Percentiles rank a stretch among this genome's conserved stretches.
These are phyloP conservation scores for Emys orbicularis DNA, from an alignment of 2,797 vertebrate species.

Conservation along the genomic window DNA sequence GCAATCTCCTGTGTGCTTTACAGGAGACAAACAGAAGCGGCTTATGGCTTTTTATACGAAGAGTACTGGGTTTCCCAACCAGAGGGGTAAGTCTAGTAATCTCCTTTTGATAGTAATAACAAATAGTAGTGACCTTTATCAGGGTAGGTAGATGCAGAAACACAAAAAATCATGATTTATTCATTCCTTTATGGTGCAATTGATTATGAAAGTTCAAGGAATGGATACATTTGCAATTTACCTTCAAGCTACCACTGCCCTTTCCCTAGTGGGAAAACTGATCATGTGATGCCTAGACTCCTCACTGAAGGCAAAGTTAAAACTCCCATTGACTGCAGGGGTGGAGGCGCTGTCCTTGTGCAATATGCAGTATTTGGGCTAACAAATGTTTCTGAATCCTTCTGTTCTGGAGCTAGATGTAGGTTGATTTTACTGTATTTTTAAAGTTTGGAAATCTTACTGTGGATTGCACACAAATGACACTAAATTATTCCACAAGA, in stretches of 20 bases:
- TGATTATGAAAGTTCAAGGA: background rate
- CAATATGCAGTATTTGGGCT: background rate
- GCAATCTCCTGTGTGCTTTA: accelerated
- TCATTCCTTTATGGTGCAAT: background rate
- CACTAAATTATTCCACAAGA: background rate
- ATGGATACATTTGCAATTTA: background rate
- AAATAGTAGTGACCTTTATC: accelerated
- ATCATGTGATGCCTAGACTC: background rate
- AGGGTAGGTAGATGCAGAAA: background rate
- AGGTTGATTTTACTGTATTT: background rate
- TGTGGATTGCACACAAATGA: background rate
- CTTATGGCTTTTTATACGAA: background rate
- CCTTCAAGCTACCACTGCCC: background rate
- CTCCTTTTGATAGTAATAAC: background rate
- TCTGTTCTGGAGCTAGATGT: background rate
- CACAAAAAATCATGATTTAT: background rate
- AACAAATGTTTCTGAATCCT: background rate
- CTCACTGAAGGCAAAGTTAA: background rate
- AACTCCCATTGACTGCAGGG: background rate
- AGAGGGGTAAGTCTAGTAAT: background rate
- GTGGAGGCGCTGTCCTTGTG: background rate
- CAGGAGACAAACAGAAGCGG: background rate
- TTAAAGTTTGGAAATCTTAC: background rate
- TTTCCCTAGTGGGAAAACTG: background rate
- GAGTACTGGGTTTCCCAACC: accelerated